Base-by-base conservation (phyloP, 2,113 vertebrate species). In the Trematomus loennbergii region DNA sequence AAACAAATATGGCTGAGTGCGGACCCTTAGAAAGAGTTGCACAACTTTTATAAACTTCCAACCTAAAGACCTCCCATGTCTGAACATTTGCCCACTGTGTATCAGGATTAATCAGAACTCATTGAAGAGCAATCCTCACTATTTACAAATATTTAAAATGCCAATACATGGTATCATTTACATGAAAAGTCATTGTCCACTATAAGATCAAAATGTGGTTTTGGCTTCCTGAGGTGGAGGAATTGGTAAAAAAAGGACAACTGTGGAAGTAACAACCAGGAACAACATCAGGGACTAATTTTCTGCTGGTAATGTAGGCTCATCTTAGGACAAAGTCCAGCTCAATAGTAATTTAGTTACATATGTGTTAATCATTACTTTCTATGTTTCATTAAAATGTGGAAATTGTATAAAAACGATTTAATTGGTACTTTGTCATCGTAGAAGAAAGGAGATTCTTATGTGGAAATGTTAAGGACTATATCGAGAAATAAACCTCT, bases 321-420 rank as follows among this genome's bases (percentile, higher is more conserved):
- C 11, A 5, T 4, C 11, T 18, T 0, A 54, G 68, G 40, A 33
- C 69, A 68, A 72, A 73, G 81, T 49, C 59, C 22, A 64, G 18
- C 29, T 48, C 9, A 52, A 16, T 25, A 9, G 7, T 65, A 6
- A 4, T 3, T 50, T 17, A 10, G 5, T 22, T 58, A 25, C 16
- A 25, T 9, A 17, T n/a, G 2, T 25, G 59, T 64, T 43, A 57
- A n/a, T 61, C 25, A 58, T 33, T 57, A 57, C 54, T 57, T 53
- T 54, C 36, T 40, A 40, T 40, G 4, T 40, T 40, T 40, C 1
- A 8, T 40, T 5, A 40, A 3, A 8, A 40, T 40, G 36, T 8
- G 36, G 36, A 40, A 7, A 40, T 40, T 7, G 5, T 36, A 5
- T 36, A 25, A 25, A 25, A n/a, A 36, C 4, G 0, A 36, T 36